phyloP scores from a whole-genome alignment of 2,113 vertebrate species.

The Chinchilla lanigera region DNA sequence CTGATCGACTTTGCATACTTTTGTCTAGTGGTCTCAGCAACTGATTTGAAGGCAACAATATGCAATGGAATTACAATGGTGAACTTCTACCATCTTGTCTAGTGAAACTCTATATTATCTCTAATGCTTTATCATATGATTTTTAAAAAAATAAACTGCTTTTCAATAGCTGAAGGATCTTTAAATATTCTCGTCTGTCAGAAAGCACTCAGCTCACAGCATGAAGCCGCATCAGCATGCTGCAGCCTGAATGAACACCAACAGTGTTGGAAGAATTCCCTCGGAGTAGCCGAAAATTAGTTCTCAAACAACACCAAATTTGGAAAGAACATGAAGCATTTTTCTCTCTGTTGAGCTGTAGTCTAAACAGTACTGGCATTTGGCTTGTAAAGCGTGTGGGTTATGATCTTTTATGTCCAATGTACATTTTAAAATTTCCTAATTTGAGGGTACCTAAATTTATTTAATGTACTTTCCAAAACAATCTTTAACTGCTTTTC shows the following conservation, averaged over 20 bases:
- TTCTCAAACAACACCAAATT: constrained; percentile 53
- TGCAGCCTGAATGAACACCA: constrained; percentile 49
- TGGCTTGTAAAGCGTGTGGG: background rate
- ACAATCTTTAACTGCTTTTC: constrained; percentile 7
- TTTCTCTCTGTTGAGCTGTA: constrained; percentile 56
- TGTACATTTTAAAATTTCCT: background rate
- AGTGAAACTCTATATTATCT: too few relatives aligned
- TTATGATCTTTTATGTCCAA: constrained; percentile 27
- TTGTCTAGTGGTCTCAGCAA: too few relatives aligned
- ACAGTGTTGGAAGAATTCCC: constrained; percentile 47
- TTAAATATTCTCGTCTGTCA: constrained; percentile 57
- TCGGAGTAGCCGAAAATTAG: constrained; percentile 2
- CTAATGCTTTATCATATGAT: too few relatives aligned
- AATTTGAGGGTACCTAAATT: background rate
- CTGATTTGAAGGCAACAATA: too few relatives aligned
- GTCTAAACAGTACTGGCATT: background rate
- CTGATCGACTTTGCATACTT: too few relatives aligned
- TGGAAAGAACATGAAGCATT: constrained; percentile 14
- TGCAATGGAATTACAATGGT: too few relatives aligned
- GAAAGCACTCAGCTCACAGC: constrained; percentile 35
- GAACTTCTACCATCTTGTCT: too few relatives aligned
- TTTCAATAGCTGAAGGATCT: constrained; percentile 52
- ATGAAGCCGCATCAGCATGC: background rate
- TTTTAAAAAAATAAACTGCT: constrained; percentile 40
- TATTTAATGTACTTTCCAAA: constrained; percentile 45